Evolutionary conservation across 2,113 vertebrate genomes (phyloP).

Genomic region (Phalacrocorax brasilianus): DNA sequence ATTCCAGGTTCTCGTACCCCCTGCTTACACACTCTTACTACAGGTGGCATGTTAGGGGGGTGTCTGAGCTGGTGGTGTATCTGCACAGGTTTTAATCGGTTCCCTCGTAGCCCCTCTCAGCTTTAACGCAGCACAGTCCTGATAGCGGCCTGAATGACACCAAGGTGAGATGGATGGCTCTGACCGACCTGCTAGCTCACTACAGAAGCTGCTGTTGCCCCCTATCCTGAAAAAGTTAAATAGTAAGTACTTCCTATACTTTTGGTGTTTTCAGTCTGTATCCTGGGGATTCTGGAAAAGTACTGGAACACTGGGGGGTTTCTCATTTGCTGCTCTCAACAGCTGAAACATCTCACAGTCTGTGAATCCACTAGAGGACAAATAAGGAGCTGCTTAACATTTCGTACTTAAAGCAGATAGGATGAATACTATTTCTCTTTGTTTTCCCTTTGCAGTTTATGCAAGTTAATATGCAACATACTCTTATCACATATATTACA

Average conservation of each 20-base stretch:
- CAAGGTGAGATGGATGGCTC: neutral
- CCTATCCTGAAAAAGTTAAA: neutral
- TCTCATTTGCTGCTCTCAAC: neutral
- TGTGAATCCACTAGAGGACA: neutral
- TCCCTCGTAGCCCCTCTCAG: neutral
- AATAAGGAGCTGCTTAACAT: conserved; percentile 3
- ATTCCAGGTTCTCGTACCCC: neutral
- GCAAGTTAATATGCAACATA: neutral
- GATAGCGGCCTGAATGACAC: neutral
- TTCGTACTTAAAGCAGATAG: neutral
- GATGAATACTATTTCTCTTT: conserved; percentile 1
- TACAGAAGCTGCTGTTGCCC: neutral
- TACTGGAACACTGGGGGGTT: neutral
- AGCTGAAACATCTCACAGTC: neutral
- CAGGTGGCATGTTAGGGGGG: neutral
- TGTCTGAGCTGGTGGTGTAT: neutral
- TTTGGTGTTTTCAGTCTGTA: neutral
- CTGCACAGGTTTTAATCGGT: neutral
- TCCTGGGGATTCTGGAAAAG: neutral
- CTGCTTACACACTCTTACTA: neutral
- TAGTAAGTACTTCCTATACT: neutral
- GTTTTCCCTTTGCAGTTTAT: neutral
- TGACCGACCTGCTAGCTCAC: neutral
- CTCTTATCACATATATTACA: neutral
- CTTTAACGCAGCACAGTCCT: neutral